Evolutionary conservation across 1,140 invertebrate genomes (phyloP).

Genomic region (Euura lappo): DNA sequence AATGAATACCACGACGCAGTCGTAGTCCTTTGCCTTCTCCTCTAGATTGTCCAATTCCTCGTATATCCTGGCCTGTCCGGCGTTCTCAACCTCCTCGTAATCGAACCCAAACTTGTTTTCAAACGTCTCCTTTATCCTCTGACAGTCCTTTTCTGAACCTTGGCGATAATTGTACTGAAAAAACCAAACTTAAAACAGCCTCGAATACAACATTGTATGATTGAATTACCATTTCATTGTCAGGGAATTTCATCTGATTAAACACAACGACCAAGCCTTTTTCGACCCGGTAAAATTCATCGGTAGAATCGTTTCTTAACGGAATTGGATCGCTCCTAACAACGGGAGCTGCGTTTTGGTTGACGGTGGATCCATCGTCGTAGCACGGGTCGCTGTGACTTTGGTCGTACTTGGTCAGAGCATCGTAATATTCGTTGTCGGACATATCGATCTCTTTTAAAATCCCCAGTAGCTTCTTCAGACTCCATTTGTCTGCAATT

Average conservation of each 20-base stretch:
- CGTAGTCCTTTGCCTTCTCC: constrained; percentile 21
- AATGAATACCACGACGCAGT: constrained; percentile 40
- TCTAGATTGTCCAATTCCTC: constrained; percentile 22
- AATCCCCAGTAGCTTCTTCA: too few relatives aligned
- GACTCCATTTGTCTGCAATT: too few relatives aligned
- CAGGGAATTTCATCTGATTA: constrained; percentile 33
- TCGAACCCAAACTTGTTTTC: constrained; percentile 27
- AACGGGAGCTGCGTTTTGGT: constrained; percentile 10
- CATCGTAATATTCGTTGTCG: background rate
- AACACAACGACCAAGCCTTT: constrained; percentile 39
- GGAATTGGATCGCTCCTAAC: background rate
- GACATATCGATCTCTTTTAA: background rate
- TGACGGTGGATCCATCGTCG: constrained; percentile 22
- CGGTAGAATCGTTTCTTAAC: background rate
- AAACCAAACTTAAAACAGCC: constrained; percentile 12
- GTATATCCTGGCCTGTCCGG: constrained; percentile 26
- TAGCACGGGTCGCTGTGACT: background rate
- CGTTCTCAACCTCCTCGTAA: constrained; percentile 14
- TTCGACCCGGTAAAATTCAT: constrained; percentile 18
- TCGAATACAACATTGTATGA: background rate
- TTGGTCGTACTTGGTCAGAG: background rate
- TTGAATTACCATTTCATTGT: constrained; percentile 8
- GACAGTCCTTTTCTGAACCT: constrained; percentile 26
- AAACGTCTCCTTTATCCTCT: constrained; percentile 31
- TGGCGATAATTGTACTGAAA: constrained; percentile 31